phyloP scores from a whole-genome alignment of 64 coral and sea anemone species.

The Exaiptasia diaphana region DNA sequence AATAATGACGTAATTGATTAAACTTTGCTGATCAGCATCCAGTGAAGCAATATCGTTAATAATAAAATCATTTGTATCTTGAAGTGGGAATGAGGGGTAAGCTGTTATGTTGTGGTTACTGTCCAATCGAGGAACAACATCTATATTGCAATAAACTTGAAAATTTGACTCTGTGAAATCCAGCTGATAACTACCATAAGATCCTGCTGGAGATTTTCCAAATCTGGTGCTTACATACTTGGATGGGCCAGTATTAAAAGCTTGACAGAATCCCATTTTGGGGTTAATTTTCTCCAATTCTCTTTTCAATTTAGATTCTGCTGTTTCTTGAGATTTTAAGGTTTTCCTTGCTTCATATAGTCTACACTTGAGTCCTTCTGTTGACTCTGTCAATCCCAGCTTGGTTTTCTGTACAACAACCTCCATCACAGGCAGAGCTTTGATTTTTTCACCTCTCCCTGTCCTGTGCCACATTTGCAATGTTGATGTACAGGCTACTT shows the following conservation, averaged over 20 bases:
- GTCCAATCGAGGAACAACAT: too few species aligned
- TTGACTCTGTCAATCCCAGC: background rate
- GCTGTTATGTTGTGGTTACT: too few species aligned
- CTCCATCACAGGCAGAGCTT: conserved; percentile 31
- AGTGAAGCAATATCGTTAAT: too few species aligned
- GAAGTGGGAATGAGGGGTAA: background rate
- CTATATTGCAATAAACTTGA: conserved; percentile 1
- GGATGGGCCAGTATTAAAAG: background rate
- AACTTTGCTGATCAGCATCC: too few species aligned
- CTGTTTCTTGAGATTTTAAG: background rate
- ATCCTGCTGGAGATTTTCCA: background rate
- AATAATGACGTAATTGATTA: background rate
- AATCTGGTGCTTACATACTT: background rate
- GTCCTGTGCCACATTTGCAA: conserved; percentile 57
- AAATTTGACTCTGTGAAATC: conserved; percentile 24
- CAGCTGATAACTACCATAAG: background rate
- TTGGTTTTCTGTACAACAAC: background rate
- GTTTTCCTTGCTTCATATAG: conserved; percentile 9
- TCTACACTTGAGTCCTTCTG: background rate
- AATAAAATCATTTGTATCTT: background rate
- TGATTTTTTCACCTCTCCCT: conserved; percentile 47
- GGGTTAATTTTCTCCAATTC: background rate
- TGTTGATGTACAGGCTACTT: conserved; percentile 28
- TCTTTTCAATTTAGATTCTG: background rate
- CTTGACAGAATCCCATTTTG: background rate